Percentiles rank a stretch among this genome's conserved stretches.
Conservation (phyloP, 2,113 vertebrate genomes). For the Dromaius novaehollandiae region DNA sequence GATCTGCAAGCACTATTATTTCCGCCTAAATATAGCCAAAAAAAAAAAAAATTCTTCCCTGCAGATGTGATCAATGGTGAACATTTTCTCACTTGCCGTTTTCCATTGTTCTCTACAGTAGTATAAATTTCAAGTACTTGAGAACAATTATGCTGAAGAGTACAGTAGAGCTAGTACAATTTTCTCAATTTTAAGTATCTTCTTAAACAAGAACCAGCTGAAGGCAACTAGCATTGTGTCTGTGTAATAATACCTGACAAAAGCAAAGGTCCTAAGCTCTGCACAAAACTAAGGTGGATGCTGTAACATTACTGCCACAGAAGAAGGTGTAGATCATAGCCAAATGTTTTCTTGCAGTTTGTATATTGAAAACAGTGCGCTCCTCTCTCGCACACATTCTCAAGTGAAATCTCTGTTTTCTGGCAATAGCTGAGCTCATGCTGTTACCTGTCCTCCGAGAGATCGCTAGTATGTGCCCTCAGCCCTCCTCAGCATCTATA, state of each 20-base stretch:
- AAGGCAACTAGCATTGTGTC: background rate
- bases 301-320: background rate
- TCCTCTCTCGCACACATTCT: background rate
- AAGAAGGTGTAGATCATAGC: background rate
- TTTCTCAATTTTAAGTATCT: background rate
- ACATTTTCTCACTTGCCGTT: background rate
- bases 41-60: background rate
- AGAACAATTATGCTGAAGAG: background rate
- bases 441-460: background rate
- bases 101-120: background rate
- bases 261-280: background rate
- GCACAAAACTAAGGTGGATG: background rate
- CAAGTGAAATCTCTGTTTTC: background rate
- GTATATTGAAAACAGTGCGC: background rate
- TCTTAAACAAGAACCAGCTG: background rate
- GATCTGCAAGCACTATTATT: background rate
- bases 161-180: background rate
- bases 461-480: background rate
- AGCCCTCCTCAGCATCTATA: background rate
- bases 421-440: background rate
- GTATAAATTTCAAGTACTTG: background rate
- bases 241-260: background rate
- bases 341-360: background rate
- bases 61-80: background rate
- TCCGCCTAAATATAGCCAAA: background rate